Conservation (phyloP, 2,888 invertebrate genomes). For the Protodeltote pygarga region DNA sequence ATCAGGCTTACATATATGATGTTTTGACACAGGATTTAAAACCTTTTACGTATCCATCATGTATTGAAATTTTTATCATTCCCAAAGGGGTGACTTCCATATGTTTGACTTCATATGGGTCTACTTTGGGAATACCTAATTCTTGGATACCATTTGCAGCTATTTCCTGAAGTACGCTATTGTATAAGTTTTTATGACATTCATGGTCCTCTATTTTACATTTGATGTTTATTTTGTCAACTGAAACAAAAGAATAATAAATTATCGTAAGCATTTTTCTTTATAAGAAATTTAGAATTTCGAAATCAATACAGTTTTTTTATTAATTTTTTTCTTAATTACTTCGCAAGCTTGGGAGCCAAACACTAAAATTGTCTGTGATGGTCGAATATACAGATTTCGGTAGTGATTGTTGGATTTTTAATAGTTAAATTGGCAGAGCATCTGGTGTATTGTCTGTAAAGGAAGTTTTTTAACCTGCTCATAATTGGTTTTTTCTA, state of each 20-base stretch:
- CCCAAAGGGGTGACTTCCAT: neutral
- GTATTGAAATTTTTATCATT: conserved; percentile 12
- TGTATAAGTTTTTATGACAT: conserved; percentile 6
- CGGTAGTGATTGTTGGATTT: too few species aligned
- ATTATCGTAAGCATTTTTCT: neutral
- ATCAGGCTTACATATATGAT: conserved; percentile 27
- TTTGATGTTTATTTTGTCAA: conserved; percentile 11
- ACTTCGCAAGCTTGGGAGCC: too few species aligned
- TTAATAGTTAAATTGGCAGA: too few species aligned
- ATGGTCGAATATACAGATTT: too few species aligned
- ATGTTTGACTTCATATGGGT: conserved; percentile 20
- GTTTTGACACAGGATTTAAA: conserved; percentile 18
- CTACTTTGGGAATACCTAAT: conserved; percentile 13
- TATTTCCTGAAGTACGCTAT: neutral
- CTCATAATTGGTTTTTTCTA: too few species aligned
- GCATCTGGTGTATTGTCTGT: too few species aligned
- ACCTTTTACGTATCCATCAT: conserved; percentile 23
- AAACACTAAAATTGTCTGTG: too few species aligned
- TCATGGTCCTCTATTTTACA: conserved; percentile 14
- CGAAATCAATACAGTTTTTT: too few species aligned
- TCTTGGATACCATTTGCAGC: conserved; percentile 29
- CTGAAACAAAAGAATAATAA: conserved; percentile 14
- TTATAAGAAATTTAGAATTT: too few species aligned
- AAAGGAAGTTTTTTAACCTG: too few species aligned
- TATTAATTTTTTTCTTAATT: too few species aligned